Evolutionary conservation across 2,113 vertebrate species (phyloP).

Genomic region (Gyps fulvus): DNA sequence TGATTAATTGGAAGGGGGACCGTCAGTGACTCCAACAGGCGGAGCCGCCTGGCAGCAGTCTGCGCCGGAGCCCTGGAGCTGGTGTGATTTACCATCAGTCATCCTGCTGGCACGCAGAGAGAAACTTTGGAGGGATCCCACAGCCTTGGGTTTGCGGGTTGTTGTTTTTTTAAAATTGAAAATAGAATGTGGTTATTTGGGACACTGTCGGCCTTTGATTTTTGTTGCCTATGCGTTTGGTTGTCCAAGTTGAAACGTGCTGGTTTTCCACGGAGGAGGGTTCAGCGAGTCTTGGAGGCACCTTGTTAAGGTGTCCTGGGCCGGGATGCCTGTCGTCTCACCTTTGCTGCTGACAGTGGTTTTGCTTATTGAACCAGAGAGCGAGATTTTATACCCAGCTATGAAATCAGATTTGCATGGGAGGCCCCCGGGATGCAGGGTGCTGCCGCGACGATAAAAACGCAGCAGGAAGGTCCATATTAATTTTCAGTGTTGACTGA

Average conservation of each 20-base stretch:
- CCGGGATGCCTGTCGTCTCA: neutral
- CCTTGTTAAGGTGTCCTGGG: accelerated
- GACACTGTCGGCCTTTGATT: neutral
- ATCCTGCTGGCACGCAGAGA: neutral
- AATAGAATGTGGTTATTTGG: neutral
- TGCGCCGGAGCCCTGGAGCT: neutral
- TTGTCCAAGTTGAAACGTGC: neutral
- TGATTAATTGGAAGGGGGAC: slow-evolving; percentile 62
- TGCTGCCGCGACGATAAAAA: neutral
- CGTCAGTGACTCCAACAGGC: neutral
- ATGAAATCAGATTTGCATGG: neutral
- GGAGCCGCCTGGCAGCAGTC: slow-evolving; percentile 12
- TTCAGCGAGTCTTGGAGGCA: neutral
- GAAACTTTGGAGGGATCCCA: neutral
- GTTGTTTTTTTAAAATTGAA: neutral
- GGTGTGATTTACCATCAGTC: neutral
- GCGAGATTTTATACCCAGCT: neutral
- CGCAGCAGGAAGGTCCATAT: neutral
- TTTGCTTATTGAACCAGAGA: neutral
- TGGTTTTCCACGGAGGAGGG: accelerated
- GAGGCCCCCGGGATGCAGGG: neutral
- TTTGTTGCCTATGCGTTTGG: neutral
- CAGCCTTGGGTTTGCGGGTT: neutral
- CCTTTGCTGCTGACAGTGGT: neutral
- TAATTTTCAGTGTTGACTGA: neutral